Base-by-base conservation (phyloP, 2,797 vertebrate genomes). In the Lycodopsis pacificus region DNA sequence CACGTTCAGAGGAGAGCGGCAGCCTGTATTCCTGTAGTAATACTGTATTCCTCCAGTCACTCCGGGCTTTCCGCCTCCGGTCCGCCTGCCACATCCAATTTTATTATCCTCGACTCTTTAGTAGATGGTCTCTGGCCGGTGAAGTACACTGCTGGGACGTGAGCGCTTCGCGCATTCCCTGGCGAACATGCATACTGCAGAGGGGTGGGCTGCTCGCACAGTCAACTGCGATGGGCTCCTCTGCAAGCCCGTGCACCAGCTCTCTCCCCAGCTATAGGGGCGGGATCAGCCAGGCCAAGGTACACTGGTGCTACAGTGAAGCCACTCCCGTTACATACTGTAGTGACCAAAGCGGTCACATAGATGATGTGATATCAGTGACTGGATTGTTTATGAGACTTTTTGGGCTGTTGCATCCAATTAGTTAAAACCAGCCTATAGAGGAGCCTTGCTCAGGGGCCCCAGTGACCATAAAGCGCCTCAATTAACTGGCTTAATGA, bases 101-200 rank as follows among this genome's bases (percentile, higher is more conserved):
- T 42, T 83, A 90, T 89, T 92, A 91, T 88, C 89, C 88, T 82
- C 89, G 92, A 77, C 88, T 94, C 90, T 83, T 88, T 59, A 79
- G 88, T 83, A 87, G 86, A 80, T 89, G 89, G 77, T 91, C 85
- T 89, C 88, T 84, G 89, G 86, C 88, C 90, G 90, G 88, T 89
- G 91, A 90, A 88, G 86, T 86, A 82, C 83, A 73, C 86, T 87
- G 92, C 90, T 91, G 91, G 91, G 94, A 95, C 94, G 86, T 91
- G 88, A 91, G 91, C 83, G 89, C 86, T 87, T 90, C 91, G 82
- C 89, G 88, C 88, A 94, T 84, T 88, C 91, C 92, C 93, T 89
- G 91, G 88, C 84, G 83, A 94, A 92, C 93, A 93, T 92, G 92
- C 94, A 95, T 95, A 94, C 91, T 95, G 94, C 90, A 91, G 82